Evolutionary conservation across 2,888 invertebrate species (phyloP).

Genomic region (Lasioglossum oenotherae): DNA sequence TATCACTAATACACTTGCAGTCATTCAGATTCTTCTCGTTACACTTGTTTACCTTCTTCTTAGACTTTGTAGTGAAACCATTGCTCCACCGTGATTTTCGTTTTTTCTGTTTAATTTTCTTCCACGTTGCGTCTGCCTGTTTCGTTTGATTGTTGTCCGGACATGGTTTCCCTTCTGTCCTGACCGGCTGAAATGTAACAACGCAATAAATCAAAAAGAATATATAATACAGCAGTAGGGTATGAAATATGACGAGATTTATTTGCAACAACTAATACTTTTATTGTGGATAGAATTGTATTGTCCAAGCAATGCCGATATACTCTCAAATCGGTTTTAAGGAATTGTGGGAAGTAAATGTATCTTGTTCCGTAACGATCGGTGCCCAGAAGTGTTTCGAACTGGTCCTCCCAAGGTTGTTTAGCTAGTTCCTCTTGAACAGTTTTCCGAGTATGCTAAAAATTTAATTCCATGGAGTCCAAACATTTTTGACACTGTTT

Average conservation of each 20-base stretch:
- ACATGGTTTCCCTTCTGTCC: conserved; percentile 52
- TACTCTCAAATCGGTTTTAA: conserved; percentile 85
- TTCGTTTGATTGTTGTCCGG: conserved; percentile 47
- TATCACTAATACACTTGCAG: conserved; percentile 58
- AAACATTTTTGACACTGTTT: background rate
- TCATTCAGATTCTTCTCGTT: conserved; percentile 50
- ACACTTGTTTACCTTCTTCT: conserved; percentile 53
- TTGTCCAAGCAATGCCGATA: conserved; percentile 84
- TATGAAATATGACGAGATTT: background rate
- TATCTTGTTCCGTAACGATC: conserved; percentile 85
- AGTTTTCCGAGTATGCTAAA: conserved; percentile 85
- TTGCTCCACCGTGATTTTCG: conserved; percentile 76
- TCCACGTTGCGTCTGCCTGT: conserved; percentile 6
- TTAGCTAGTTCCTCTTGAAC: conserved; percentile 85
- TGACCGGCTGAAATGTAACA: conserved; percentile 60
- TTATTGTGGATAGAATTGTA: conserved; percentile 76
- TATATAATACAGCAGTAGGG: background rate
- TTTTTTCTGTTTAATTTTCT: conserved; percentile 55
- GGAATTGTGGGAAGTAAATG: conserved; percentile 86
- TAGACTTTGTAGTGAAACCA: conserved; percentile 69
- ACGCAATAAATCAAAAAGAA: background rate
- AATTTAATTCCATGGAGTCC: background rate
- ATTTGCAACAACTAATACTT: conserved; percentile 64
- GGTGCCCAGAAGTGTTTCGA: conserved; percentile 84
- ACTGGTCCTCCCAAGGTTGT: conserved; percentile 84